phyloP scores from a whole-genome alignment of 2,113 vertebrate species.

The Drymodes brunneopygia region DNA sequence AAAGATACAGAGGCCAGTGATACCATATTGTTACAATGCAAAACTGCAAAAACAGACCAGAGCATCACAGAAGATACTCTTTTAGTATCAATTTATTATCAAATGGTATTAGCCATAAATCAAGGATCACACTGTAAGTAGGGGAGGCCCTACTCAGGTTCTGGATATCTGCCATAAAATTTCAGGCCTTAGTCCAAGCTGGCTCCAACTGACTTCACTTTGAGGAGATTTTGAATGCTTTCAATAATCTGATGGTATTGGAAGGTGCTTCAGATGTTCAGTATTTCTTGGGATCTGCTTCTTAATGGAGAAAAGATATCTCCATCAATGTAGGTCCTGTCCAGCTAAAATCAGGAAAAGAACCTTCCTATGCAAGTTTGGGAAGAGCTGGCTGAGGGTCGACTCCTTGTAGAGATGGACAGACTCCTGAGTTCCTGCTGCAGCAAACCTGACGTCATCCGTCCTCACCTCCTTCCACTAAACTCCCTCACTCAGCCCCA shows the following conservation, averaged over 20 bases:
- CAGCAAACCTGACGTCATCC: neutral
- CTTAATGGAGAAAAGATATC: neutral
- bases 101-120: neutral
- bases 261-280: neutral
- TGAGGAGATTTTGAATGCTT: neutral
- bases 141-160: neutral
- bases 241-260: neutral
- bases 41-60: neutral
- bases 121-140: neutral
- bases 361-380: neutral
- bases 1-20: neutral
- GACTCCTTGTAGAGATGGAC: accelerated
- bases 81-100: neutral
- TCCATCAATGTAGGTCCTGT: neutral
- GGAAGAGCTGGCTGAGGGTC: neutral
- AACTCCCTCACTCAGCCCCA: neutral
- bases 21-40: neutral
- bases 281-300: neutral
- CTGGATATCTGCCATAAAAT: neutral
- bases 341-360: neutral
- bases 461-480: neutral
- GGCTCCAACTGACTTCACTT: neutral
- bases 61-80: neutral
- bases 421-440: accelerated
- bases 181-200: neutral